Evolutionary conservation across 2,113 vertebrate species (phyloP).

Genomic region (Mixornis gularis): DNA sequence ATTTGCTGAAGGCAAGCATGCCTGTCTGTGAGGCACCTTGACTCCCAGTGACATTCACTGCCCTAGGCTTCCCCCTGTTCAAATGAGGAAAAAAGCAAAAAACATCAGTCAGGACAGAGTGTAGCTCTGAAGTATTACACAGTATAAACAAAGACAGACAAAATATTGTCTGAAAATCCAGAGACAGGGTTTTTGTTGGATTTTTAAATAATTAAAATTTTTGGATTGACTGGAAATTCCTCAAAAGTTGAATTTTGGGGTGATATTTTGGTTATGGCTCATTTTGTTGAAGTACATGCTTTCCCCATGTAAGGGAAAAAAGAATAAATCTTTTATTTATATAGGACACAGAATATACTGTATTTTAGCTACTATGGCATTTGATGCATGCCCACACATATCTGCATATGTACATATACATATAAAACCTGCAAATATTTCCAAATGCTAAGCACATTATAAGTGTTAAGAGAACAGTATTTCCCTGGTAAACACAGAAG

Average conservation of each 20-base stretch:
- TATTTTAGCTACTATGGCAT: background rate
- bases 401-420: background rate
- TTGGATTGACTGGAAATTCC: background rate
- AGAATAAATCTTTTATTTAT: background rate
- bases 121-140: conserved; percentile 1
- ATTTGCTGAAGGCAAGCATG: conserved; percentile 49
- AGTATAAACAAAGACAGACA: background rate
- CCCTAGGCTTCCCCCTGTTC: conserved; percentile 47
- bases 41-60: conserved; percentile 49
- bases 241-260: background rate
- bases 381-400: background rate
- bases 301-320: background rate
- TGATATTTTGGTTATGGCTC: background rate
- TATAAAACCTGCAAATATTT: background rate
- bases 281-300: background rate
- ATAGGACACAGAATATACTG: background rate
- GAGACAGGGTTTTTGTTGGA: background rate
- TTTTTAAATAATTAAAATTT: background rate
- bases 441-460: background rate
- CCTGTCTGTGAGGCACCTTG: conserved; percentile 52
- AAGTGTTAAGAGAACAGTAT: background rate
- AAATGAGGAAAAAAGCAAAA: conserved; percentile 14
- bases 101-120: conserved; percentile 23
- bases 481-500: background rate
- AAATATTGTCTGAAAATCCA: background rate